Conservation (phyloP, 2,797 vertebrate genomes). For the Hippopotamyrus pictus region DNA sequence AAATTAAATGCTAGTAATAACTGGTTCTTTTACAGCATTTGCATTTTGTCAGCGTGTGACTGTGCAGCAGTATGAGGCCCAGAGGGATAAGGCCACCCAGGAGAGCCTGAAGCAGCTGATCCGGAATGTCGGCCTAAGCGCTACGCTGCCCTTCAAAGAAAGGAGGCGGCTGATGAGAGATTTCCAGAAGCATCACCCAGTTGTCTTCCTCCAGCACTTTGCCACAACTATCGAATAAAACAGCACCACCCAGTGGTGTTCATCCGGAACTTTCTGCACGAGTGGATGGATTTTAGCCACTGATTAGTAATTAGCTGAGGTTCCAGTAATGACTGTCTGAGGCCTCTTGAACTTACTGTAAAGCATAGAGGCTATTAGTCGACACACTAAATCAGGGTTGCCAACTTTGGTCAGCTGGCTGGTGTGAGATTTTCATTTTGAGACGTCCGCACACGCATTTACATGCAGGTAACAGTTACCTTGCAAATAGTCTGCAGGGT, state of each 20-base stretch:
- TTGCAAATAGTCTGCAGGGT: neutral
- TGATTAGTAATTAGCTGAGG: neutral
- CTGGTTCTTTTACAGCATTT: conserved; percentile 58
- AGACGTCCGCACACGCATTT: neutral
- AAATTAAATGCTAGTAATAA: neutral
- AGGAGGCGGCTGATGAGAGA: conserved; percentile 71
- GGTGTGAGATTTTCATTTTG: neutral
- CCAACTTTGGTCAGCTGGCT: neutral
- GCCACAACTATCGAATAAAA: conserved; percentile 44
- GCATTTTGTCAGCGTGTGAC: conserved; percentile 73
- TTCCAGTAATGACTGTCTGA: neutral
- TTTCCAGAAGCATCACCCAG: conserved; percentile 72
- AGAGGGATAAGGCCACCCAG: conserved; percentile 58
- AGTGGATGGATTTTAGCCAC: neutral
- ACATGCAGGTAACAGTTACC: neutral
- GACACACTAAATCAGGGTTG: neutral
- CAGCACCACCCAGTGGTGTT: neutral
- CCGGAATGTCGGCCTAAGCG: conserved; percentile 51
- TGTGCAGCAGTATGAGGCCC: conserved; percentile 65
- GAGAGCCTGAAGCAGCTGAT: conserved; percentile 65
- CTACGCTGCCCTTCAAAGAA: conserved; percentile 56
- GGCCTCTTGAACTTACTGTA: neutral
- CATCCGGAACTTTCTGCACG: neutral
- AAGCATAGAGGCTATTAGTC: neutral
- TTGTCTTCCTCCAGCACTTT: conserved; percentile 59